A percentile compares a stretch with the other conserved stretches of the same genome.
phyloP scores from a whole-genome alignment of 2,797 vertebrate species.

The Emys orbicularis region DNA sequence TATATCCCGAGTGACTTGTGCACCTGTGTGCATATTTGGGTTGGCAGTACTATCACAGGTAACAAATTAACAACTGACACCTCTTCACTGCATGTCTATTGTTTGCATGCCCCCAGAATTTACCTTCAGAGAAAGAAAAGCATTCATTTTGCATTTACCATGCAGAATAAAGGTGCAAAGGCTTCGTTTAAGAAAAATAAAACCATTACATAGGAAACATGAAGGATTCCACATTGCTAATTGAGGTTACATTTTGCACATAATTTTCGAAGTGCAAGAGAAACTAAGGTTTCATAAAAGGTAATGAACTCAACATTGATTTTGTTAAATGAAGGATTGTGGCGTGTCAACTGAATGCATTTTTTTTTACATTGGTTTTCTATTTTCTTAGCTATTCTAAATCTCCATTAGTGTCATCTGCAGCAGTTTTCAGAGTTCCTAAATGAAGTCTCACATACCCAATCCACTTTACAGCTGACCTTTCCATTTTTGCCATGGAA shows the following conservation, averaged over 20 bases:
- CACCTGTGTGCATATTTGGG: background rate
- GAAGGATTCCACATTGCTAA: background rate
- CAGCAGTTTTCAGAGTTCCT: conserved; percentile 34
- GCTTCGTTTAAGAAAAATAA: background rate
- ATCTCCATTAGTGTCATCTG: conserved; percentile 46
- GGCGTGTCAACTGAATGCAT: conserved; percentile 20
- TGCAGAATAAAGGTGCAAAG: background rate
- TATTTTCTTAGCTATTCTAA: conserved; percentile 57
- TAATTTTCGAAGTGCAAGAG: conserved; percentile 1
- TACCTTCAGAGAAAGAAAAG: background rate
- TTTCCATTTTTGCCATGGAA: conserved; percentile 47
- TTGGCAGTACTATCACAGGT: background rate
- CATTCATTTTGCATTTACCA: background rate
- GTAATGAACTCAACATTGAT: conserved; percentile 47
- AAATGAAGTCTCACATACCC: conserved; percentile 37
- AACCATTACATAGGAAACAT: background rate
- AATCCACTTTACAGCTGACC: conserved; percentile 41
- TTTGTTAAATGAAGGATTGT: conserved; percentile 55
- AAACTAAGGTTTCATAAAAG: conserved; percentile 65
- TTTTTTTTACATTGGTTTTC: conserved; percentile 37
- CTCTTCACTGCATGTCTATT: background rate
- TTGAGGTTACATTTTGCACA: conserved; percentile 34
- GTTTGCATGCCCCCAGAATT: background rate
- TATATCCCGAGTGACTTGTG: background rate
- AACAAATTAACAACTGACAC: background rate